Base-by-base conservation (phyloP, 2,888 invertebrate species). In the Synanthedon formicaeformis region DNA sequence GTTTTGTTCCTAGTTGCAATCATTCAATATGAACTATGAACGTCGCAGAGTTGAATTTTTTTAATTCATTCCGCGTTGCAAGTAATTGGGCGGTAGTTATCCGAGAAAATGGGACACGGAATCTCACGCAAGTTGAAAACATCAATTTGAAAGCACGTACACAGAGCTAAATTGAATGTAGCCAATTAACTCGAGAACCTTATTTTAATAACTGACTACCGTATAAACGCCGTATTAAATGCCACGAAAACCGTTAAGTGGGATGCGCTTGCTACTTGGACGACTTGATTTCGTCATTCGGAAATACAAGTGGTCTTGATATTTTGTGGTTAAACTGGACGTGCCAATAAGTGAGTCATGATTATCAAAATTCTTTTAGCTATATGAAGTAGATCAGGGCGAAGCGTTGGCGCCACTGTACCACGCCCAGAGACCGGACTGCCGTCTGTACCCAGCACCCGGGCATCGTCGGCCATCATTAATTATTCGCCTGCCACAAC, bases 211-310 rank as follows among this genome's bases (percentile, higher is more conserved):
- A 80, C 75, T 69, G 75, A 79, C 80, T 77, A 78, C 77, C 77
- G 78, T 79, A 78, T 79, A 81, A 81, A 80, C 67, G 74, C 70
- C 67, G 67, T 73, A 78, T 81, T 81, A 77, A 80, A 73, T 75
- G 68, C 68, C 72, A 70, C 71, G 73, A 74, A 73, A 72, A 78
- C 78, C 78, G 80, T 82, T 81, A 80, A 75, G 75, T 78, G 75
- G 69, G 79, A 78, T 76, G 77, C 68, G 75, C 74, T 67, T 71
- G 67, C 68, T 70, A 71, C 68, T 64, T 65, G 64, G 65, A 67
- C 63, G 55, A 61, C 54, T 58, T 64, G 69, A 67, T 81, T 78
- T 80, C 75, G 76, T 82, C 81, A 75, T 73, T 76, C 73, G 74
- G 76, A 79, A 73, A 73, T 70, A 71, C 72, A 75, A 70, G 62